Evolutionary conservation across 2,888 invertebrate genomes (phyloP).

Genomic region (Flexamia atlantica): DNA sequence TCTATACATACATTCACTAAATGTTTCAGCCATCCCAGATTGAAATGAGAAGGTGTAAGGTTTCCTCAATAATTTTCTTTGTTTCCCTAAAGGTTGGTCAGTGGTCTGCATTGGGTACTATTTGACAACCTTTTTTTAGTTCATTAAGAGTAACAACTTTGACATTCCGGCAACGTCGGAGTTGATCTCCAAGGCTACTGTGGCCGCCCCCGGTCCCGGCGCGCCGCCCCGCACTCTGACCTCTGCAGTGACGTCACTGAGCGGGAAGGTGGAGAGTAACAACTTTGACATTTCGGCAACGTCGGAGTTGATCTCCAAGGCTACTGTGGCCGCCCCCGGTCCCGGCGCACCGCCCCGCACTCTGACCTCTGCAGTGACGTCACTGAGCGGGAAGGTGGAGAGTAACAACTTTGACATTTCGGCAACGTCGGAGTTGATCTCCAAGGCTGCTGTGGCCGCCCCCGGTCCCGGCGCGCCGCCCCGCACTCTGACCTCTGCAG

Average conservation of each 20-base stretch:
- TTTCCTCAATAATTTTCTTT: no score
- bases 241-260: neutral
- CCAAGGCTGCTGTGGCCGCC: constrained; percentile 14
- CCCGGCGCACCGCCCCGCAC: neutral
- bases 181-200: constrained; percentile 6
- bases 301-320: constrained; percentile 22
- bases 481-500: neutral
- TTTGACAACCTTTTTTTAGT: no score
- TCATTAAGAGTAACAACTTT: no score
- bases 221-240: neutral
- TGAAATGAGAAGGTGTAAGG: no score
- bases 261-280: no score
- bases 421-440: constrained; percentile 12
- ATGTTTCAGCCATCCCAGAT: no score
- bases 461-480: neutral
- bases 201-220: neutral
- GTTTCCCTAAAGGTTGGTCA: no score
- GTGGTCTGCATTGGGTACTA: no score
- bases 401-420: no score
- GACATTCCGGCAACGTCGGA: neutral
- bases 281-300: no score
- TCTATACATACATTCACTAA: no score
- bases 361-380: neutral
- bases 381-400: no score
- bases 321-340: constrained; percentile 12